Percentiles rank a stretch among this genome's conserved stretches.
These are phyloP conservation scores for Agrochola circellaris DNA, from an alignment of 2,888 invertebrate genomes.

Conservation along the genomic window DNA sequence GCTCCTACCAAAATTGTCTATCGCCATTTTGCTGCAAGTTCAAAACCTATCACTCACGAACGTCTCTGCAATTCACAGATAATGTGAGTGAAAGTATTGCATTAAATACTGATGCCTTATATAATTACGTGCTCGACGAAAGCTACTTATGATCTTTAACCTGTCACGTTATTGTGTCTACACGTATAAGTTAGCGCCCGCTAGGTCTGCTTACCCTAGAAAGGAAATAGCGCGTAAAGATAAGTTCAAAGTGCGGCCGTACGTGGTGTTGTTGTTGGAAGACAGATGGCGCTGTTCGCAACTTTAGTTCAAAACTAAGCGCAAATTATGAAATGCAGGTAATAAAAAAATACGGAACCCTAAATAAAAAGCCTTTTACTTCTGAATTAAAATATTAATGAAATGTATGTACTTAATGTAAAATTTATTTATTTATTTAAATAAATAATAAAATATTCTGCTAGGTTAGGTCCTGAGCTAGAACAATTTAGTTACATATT, in stretches of 20 bases:
- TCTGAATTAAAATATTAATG: too few relatives aligned
- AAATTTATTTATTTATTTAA: too few relatives aligned
- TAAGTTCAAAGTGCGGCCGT: slow-evolving; percentile 3
- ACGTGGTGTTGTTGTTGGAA: neutral
- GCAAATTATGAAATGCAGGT: neutral
- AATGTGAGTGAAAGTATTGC: slow-evolving; percentile 28
- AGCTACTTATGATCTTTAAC: slow-evolving; percentile 46
- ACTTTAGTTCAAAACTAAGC: neutral
- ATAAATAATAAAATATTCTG: too few relatives aligned
- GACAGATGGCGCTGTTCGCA: slow-evolving; percentile 46
- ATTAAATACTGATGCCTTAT: slow-evolving; percentile 17
- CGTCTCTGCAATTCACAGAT: neutral
- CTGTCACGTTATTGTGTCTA: slow-evolving; percentile 23
- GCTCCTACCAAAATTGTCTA: neutral
- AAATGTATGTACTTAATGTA: too few relatives aligned
- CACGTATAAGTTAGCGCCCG: slow-evolving; percentile 7
- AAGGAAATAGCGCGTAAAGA: slow-evolving; percentile 34
- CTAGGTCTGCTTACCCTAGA: slow-evolving; percentile 28
- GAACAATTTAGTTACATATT: neutral
- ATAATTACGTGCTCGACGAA: slow-evolving; percentile 33
- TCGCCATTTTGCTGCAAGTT: neutral
- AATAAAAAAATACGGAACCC: too few relatives aligned
- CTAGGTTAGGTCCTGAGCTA: too few relatives aligned
- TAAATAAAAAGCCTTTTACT: too few relatives aligned
- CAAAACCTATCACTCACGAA: slow-evolving; percentile 3